Base-by-base conservation (phyloP, 2,888 invertebrate species). In the Tuta absoluta region DNA sequence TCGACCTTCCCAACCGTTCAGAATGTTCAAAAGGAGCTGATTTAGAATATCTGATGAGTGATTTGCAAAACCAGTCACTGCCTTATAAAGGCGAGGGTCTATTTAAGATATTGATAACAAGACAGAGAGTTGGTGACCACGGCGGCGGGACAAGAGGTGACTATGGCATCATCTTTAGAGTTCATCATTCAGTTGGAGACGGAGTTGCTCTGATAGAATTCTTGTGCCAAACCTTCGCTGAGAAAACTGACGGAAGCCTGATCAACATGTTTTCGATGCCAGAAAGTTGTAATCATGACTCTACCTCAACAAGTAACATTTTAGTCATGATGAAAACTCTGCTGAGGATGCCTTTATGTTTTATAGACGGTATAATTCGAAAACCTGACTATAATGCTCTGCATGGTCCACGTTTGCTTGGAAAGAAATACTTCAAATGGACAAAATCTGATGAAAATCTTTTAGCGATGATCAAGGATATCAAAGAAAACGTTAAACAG, bases 171-270 rank as follows among this genome's bases (percentile, higher is more conserved):
- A 73, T 93, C 64, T 90, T 93, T 68, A 86, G 93, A 66, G 82
- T 93, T 63, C 93, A 93, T 74, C 93, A 93, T 76, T 84, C 92
- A 5, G 73, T 93, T 0, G 93, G 93, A 0, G 93, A 93, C 71
- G 93, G 93, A 0, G 86, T 91, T 0, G 87, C 92, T 4, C 74
- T 93, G 11, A 75, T 93, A 48, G 84, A 89, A 63, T 78, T 93
- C 65, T 75, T 93, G 14, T 79, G 92, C 66, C 84, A 90, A 70
- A 78, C 82, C 1, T 79, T 93, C 57, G 85, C 89, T 8, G 92
- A 93, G 69, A 73, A 81, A 56, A 72, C 70, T n/a, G 67, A 75
- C 33, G 66, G 70, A 51, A 70, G 70, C 53, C 49, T 68, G 23
- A 62, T 70, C 0, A 73, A 74, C 48, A 67, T 76, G 69, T 79